These are phyloP conservation scores for Rhea americana DNA, from an alignment of 2,113 vertebrate genomes.

Conservation along the genomic window DNA sequence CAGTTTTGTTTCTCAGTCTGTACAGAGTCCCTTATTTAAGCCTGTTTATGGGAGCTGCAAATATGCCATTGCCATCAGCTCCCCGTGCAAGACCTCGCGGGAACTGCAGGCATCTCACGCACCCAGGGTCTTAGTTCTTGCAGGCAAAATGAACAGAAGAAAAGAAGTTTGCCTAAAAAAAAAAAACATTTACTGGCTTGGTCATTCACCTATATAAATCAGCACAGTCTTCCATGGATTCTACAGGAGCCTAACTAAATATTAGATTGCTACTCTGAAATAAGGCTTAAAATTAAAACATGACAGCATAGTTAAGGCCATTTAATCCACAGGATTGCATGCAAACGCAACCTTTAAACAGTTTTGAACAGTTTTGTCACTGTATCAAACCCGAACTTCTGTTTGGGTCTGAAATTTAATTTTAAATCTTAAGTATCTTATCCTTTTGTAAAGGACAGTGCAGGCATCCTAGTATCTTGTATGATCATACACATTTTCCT, in stretches of 20 bases:
- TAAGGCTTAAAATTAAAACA: background rate
- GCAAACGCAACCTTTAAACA: background rate
- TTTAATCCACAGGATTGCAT: background rate
- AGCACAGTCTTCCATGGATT: background rate
- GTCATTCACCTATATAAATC: background rate
- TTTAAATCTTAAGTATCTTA: background rate
- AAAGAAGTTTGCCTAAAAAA: background rate
- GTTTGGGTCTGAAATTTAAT: background rate
- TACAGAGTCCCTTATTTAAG: background rate
- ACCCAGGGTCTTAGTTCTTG: background rate
- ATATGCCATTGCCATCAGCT: background rate
- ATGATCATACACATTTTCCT: background rate
- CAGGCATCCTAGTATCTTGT: background rate
- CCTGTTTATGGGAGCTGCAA: background rate
- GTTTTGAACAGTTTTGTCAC: background rate
- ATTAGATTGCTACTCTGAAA: background rate
- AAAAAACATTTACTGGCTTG: background rate
- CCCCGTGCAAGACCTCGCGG: background rate
- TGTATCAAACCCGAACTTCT: background rate
- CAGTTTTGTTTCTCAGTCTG: background rate
- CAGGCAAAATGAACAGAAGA: background rate
- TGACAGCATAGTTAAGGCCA: background rate
- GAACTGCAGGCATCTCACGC: background rate
- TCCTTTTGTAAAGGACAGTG: background rate
- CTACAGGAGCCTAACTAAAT: background rate